Conservation (phyloP, 2,797 vertebrate genomes). For the Bucorvus abyssinicus region DNA sequence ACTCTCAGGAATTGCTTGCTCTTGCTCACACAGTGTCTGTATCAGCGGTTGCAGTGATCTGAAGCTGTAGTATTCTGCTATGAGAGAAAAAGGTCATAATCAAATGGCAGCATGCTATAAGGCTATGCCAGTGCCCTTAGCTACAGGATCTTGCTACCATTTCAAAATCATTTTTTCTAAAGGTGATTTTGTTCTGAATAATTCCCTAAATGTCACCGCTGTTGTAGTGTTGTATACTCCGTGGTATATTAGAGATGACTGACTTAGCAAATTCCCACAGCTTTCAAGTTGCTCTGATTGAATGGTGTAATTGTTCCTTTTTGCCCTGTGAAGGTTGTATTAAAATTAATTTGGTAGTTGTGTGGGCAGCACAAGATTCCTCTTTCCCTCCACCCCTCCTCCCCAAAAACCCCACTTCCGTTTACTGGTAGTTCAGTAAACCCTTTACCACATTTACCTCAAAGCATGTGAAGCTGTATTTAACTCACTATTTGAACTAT, state of each 20-base stretch:
- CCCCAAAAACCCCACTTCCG: neutral
- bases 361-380: neutral
- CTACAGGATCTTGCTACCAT: neutral
- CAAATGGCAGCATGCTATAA: neutral
- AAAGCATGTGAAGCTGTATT: neutral
- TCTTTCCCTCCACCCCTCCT: neutral
- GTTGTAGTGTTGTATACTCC: neutral
- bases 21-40: neutral
- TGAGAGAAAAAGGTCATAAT: neutral
- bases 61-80: neutral
- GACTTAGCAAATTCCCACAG: neutral
- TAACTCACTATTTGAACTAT: neutral
- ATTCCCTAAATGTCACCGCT: neutral
- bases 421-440: neutral
- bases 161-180: neutral
- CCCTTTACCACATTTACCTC: neutral
- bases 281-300: neutral
- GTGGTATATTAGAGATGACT: neutral
- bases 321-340: neutral
- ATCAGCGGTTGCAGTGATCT: neutral
- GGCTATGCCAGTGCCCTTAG: neutral
- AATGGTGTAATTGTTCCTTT: slow-evolving; percentile 8
- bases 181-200: slow-evolving; percentile 1
- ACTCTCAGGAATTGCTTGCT: neutral
- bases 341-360: neutral